Evolutionary conservation across 2,888 invertebrate species (phyloP).

Genomic region (Drosophila ochracea): DNA sequence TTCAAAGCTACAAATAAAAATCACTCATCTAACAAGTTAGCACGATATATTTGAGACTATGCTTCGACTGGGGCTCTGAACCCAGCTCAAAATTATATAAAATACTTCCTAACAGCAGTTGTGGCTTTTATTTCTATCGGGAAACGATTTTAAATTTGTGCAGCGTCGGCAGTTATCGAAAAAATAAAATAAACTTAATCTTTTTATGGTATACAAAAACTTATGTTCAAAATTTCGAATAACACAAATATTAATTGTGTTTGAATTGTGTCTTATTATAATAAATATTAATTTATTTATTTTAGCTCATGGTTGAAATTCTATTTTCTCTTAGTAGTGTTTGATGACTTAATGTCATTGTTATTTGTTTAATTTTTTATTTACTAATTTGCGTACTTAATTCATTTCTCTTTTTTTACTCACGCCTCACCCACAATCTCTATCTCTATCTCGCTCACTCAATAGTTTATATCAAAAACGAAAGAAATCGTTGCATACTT

Average conservation of each 20-base stretch:
- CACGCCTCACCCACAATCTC: neutral
- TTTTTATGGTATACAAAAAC: neutral
- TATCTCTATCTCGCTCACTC: neutral
- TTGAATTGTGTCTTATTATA: neutral
- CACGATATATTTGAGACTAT: neutral
- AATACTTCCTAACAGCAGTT: neutral
- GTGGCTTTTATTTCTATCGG: neutral
- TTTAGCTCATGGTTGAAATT: neutral
- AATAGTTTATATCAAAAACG: neutral
- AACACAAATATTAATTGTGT: neutral
- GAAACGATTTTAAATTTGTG: neutral
- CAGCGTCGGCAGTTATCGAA: neutral
- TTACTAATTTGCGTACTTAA: neutral
- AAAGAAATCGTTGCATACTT: slow-evolving; percentile 52
- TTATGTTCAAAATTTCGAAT: neutral
- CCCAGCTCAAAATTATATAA: neutral
- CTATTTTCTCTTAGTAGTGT: neutral
- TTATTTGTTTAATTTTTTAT: neutral
- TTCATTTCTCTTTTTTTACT: neutral
- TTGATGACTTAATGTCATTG: neutral
- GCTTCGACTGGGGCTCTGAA: neutral
- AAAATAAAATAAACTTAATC: neutral
- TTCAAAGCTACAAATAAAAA: neutral
- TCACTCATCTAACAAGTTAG: neutral
- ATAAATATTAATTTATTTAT: no score